Base-by-base conservation (phyloP, 2,113 vertebrate genomes). In the Trematocara unimaculatum region DNA sequence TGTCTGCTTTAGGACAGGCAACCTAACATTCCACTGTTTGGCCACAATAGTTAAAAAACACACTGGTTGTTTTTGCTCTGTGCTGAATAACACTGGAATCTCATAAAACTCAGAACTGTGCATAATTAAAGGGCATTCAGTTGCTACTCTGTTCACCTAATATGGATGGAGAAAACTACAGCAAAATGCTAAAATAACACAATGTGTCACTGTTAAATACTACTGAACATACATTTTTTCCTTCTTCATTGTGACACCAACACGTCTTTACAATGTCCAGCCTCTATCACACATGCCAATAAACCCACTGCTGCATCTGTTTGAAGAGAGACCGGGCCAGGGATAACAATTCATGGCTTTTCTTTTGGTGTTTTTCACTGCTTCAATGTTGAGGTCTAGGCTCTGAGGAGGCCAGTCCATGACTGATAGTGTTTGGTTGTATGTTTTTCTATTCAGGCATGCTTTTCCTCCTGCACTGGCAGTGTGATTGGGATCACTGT, bases 21-120 rank as follows among this genome's bases (percentile, higher is more conserved):
- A 40, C 83, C 84, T 56, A 55, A 83, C 85, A 91, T 87, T 93
- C 90, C 89, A 72, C 45, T 45, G 29, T 88, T 90, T 87, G 55
- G 83, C 88, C 88, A 87, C 87, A 87, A 55, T 2, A 64, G 86
- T 42, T 81, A 62, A 82, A 81, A 79, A 23, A 49, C 58, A 60
- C 47, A n/a, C 11, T 60, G 49, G 80, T 84, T 74, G n/a, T 64
- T 90, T 89, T 55, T 82, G 45, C 74, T 72, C 56, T 4, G 15
- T 84, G 47, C 29, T 56, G 33, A 85, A 51, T 62, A 83, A 85
- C 53, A 82, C 13, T 87, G 56, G 20, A 56, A 23, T 81, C 67
- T 84, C 82, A 84, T 81, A 81, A 84, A 88, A 90, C 20, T 79
- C 60, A 79, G 83, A 92, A 89, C 42, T 53, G 35, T 79, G 33